Evolutionary conservation across 2,888 invertebrate species (phyloP), one percentile per base, ranked within the genome.

Genomic region (Mactromeris polynyma): DNA sequence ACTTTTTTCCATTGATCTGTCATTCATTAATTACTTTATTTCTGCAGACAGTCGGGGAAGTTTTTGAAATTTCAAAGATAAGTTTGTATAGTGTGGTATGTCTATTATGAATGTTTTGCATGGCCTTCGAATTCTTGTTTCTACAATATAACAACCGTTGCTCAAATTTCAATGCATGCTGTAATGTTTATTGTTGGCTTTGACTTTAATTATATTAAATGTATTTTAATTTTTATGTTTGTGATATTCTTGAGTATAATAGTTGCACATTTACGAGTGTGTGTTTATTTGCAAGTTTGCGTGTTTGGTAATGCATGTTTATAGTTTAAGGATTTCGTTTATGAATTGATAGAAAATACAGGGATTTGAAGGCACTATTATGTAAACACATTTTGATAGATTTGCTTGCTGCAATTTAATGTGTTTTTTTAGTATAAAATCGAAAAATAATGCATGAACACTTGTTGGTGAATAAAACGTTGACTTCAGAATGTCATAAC

Each of bases 181-280:
- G 38, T 64, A 82, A 64, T 38, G 64, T 82, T 82, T 82, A 51
- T 82, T n/a, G 64, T 64, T 64, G 1, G 36, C 58, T 81, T 82
- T 7, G 64, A 64, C 26, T 82, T 82, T 82, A 64, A 64, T 82
- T 82, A n/a, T 54, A 38, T 51, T 33, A 33, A 58, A 82, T 82
- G 36, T 19, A 38, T 40, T 64, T 64, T 82, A 21, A 36, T 46
- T 80, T 77, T 77, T 14, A 64, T 26, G 58, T 26, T 26, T 64
- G 58, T 64, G 58, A 6, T 64, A 26, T 26, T 64, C 26, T 64
- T n/a, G 58, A 26, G 26, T 64, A 26, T 6, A 26, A 64, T 64
- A 6, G 26, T 26, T n/a, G n/a, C n/a, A 9, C 11, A 6, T 64
- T 64, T 64, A 26, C 26, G n/a, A 26, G 58, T 64, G n/a, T n/a